These are phyloP conservation scores for Microcebus tavaratra DNA, from an alignment of 2,113 vertebrate genomes.

Conservation along the genomic window DNA sequence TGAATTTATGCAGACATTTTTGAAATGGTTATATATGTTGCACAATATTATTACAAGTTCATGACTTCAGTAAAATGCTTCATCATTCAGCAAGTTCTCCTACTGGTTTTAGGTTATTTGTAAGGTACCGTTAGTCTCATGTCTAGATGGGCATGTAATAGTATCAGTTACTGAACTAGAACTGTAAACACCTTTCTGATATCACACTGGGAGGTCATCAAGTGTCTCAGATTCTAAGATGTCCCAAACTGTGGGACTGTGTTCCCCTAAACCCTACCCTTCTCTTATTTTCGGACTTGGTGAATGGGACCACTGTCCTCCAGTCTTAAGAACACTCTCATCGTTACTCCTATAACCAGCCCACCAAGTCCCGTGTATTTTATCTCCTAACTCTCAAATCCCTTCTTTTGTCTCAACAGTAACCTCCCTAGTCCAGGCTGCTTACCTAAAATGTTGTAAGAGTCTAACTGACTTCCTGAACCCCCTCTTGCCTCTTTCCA, in stretches of 20 bases:
- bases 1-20: neutral
- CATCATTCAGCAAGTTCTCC: neutral
- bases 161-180: conserved; percentile 17
- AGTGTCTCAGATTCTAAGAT: neutral
- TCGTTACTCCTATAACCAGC: neutral
- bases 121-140: neutral
- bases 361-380: neutral
- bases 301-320: neutral
- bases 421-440: neutral
- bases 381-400: neutral
- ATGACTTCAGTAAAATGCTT: neutral
- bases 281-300: neutral
- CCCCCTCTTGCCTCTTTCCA: neutral
- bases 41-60: neutral
- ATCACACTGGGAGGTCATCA: neutral
- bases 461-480: neutral
- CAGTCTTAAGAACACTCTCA: neutral
- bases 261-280: neutral
- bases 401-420: neutral
- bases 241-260: neutral
- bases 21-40: neutral
- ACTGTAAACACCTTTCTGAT: neutral
- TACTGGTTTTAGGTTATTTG: neutral
- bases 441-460: neutral
- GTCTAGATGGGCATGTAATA: neutral